Evolutionary conservation across 2,888 invertebrate genomes (phyloP), one percentile per base, ranked within the genome.

Genomic region (Steinernema scapterisci): DNA sequence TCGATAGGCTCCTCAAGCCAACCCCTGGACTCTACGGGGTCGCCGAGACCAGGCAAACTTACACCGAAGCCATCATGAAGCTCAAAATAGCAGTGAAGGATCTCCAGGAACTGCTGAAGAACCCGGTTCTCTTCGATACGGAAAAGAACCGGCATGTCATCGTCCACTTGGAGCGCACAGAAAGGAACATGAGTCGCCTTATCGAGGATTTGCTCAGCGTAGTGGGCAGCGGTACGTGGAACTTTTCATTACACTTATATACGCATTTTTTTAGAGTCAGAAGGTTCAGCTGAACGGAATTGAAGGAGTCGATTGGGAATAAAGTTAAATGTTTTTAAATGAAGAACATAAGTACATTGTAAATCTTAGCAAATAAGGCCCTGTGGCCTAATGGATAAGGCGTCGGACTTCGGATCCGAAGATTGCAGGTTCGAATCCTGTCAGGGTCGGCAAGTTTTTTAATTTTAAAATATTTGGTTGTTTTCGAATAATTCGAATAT

Each of bases 71-170:
- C 16, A 63, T 63, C 63, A n/a, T 11, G 63, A 27, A 63, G 63
- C 31, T 63, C 31, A 21, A 25, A 13, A 27, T 16, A 13, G 63
- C 63, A 1, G 31, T 31, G 27, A 38, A 5, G 1, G 63, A 21
- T 25, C 63, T 63, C 31, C 63, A 25, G 6, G 38, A 25, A 9
- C 27, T 63, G 25, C 31, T 63, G 31, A 63, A 63, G 63, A 27
- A 63, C 19, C 63, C 63, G 3, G 63, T 63, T 16, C 63, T 63
- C 63, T 63, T 63, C 31, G 63, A 63, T 31, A 63, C 63, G 16
- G 63, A 63, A 27, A 27, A 27, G 3, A 63, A 63, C 38, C 63
- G 63, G 25, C 63, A 63, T n/a, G 63, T 63, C 31, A 63, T 63
- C 63, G 31, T 6, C 16, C 63, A 31, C 63, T 19, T 63, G 31